These are phyloP conservation scores for Paragorgia papillata DNA, from an alignment of 92 coral and sea anemone genomes.

Conservation along the genomic window DNA sequence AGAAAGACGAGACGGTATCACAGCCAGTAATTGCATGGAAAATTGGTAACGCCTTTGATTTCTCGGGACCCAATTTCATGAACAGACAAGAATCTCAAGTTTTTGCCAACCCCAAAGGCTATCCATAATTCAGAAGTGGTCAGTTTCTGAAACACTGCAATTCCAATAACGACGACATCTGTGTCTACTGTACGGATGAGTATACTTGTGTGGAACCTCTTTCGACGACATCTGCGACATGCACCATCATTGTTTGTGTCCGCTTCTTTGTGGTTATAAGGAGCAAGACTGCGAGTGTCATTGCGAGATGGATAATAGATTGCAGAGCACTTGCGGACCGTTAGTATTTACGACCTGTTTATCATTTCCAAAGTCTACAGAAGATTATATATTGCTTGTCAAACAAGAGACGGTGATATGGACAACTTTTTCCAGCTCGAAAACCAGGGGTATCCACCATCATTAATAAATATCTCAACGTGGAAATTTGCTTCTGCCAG, in stretches of 20 bases:
- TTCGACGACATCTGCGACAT: conserved; percentile 18
- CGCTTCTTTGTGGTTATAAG: no score
- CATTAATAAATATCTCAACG: no score
- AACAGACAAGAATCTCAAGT: neutral
- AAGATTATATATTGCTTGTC: conserved; percentile 20
- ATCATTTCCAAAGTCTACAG: conserved; percentile 22
- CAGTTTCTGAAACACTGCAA: conserved; percentile 14
- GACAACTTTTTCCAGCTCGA: conserved; percentile 12
- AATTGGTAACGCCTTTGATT: no score
- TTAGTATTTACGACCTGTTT: conserved; percentile 16
- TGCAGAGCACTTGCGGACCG: conserved; percentile 29
- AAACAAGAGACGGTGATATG: conserved; percentile 36
- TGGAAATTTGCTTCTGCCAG: conserved; percentile 40
- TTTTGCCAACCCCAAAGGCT: no score
- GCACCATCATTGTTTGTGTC: conserved; percentile 19
- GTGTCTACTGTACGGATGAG: conserved; percentile 28
- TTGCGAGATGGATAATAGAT: conserved; percentile 5
- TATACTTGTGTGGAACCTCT: conserved; percentile 16
- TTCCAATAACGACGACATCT: no score
- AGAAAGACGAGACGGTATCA: no score
- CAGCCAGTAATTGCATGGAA: no score
- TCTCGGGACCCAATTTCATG: conserved; percentile 1
- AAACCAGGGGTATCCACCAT: no score
- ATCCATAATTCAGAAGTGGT: conserved; percentile 21
- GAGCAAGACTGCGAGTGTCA: no score